phyloP scores from a whole-genome alignment of 2,888 invertebrate genomes.

The Lycia hirtaria region DNA sequence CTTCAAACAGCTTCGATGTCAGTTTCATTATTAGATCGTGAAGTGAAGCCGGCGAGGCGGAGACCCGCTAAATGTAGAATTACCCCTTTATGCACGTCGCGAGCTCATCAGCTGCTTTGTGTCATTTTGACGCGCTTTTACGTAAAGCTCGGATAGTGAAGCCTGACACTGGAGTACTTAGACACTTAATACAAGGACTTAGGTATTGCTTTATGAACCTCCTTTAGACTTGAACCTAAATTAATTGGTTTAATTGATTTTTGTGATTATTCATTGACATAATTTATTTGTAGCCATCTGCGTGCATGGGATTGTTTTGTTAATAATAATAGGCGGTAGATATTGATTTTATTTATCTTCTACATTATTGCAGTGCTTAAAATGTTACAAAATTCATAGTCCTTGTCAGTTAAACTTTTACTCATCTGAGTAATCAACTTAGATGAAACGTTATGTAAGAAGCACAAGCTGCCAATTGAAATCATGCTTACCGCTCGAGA shows the following conservation, averaged over 20 bases:
- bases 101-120: conserved; percentile 6
- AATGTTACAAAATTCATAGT: no score
- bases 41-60: background rate
- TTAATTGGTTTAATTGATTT: no score
- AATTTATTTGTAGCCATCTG: no score
- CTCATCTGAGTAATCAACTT: no score
- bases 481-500: background rate
- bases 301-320: no score
- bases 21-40: background rate
- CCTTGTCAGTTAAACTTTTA: no score
- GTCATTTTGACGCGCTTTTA: background rate
- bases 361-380: no score
- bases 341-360: no score
- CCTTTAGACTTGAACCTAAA: no score
- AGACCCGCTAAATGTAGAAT: background rate
- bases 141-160: background rate
- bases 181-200: no score
- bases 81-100: background rate
- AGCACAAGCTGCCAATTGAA: background rate
- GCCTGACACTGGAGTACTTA: background rate
- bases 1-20: background rate
- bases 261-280: no score
- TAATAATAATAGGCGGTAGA: no score
- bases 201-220: background rate
- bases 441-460: background rate